Evolutionary conservation across 1,140 invertebrate genomes (phyloP), one percentile per base, ranked within the genome.

Genomic region (Drosophila takahashii): DNA sequence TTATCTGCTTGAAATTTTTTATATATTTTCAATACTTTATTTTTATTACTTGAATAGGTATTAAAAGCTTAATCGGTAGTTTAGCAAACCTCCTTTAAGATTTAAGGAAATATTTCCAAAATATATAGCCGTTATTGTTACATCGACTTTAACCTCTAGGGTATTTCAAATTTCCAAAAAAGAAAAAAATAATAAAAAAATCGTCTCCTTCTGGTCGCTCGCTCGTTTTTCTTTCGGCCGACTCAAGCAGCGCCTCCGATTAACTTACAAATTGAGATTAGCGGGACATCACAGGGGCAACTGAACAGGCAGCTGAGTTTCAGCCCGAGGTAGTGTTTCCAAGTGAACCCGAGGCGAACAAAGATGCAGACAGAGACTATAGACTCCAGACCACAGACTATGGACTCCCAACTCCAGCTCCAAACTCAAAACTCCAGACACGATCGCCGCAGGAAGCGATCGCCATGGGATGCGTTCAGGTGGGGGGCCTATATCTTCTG

Each of bases 251-350:
- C 85, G 80, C 66, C 85, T 85, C 73, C 84, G 84, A 89, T 89
- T 89, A 89, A 85, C 84, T 89, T 89, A 89, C 84, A 89, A 89
- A 89, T 89, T 89, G 84, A 80, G 84, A 85, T 89, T 89, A 89
- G 84, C 84, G 84, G 84, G 84, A 89, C 84, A 89, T 87, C 84
- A 78, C 65, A 61, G 57, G 53, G 72, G 60, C 65, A 71, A 39
- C 69, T 50, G 47, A 58, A 54, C 70, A 50, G 48, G 61, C 73
- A 84, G 76, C 75, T 48, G 70, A 18, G 29, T 11, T 51, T 6
- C 41, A 64, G 36, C 34, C 45, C 41, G 58, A 45, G 32, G 48
- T 66, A 36, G 66, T 34, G 18, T 62, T 62, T 42, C 60, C 60
- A 64, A 26, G n/a, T 60, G 60, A 64, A 37, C 60, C 37, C 58